Conservation (phyloP, 2,113 vertebrate genomes). For the Poeciliopsis retropinna region DNA sequence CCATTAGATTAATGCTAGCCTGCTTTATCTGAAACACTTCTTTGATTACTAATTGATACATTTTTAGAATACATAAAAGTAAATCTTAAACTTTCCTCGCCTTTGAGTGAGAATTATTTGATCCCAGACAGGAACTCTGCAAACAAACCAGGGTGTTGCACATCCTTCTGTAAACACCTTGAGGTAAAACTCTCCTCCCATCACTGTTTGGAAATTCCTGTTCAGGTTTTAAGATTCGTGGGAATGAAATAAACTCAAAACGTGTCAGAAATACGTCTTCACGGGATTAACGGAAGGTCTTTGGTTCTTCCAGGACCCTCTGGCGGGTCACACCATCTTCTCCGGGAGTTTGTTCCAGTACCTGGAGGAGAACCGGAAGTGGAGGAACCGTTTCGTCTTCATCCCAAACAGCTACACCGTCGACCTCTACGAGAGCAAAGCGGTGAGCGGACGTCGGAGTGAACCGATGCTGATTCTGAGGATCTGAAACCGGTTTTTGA, state of each 20-base stretch:
- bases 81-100: slow-evolving; percentile 15
- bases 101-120: slow-evolving; percentile 34
- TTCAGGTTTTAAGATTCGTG: background rate
- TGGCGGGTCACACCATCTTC: slow-evolving; percentile 89
- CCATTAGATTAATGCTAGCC: background rate
- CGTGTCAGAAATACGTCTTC: background rate
- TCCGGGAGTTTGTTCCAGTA: slow-evolving; percentile 93
- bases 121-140: slow-evolving; percentile 46
- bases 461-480: background rate
- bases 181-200: slow-evolving; percentile 9
- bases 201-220: slow-evolving; percentile 1
- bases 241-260: background rate
- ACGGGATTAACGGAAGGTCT: background rate
- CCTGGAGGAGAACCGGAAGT: slow-evolving; percentile 93
- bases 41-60: background rate
- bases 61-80: background rate
- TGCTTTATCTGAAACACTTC: background rate
- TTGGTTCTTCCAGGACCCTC: slow-evolving; percentile 79
- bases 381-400: slow-evolving; percentile 89
- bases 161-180: slow-evolving; percentile 44
- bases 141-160: slow-evolving; percentile 46
- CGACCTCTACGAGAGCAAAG: slow-evolving; percentile 87
- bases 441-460: slow-evolving; percentile 74
- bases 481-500: background rate
- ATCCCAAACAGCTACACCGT: slow-evolving; percentile 89